Conservation (phyloP, 2,113 vertebrate species). For the Chloebia gouldiae region DNA sequence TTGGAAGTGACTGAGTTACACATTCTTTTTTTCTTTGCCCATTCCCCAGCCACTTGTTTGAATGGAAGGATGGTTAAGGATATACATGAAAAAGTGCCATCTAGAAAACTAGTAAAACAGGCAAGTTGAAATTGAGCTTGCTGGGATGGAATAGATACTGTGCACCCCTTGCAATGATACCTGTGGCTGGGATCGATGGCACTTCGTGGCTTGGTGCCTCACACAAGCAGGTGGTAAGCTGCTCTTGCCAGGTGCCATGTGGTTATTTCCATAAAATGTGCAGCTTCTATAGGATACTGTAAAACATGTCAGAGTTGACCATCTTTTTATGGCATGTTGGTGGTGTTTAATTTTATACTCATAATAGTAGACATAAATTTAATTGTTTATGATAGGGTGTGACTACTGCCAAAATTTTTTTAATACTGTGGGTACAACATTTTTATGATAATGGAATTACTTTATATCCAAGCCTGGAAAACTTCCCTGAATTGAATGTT, state of each 20-base stretch:
- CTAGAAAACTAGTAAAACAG: neutral
- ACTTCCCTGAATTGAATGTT: neutral
- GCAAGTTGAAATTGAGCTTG: neutral
- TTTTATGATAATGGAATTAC: neutral
- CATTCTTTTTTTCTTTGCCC: too few relatives aligned
- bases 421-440: neutral
- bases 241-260: neutral
- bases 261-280: fast-evolving
- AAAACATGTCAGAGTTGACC: neutral
- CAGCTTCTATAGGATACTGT: neutral
- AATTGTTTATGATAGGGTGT: neutral
- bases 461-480: neutral
- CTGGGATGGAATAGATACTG: neutral
- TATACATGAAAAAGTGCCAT: neutral
- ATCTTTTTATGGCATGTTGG: neutral
- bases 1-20: neutral
- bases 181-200: neutral
- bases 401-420: neutral
- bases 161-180: neutral
- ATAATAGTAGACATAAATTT: neutral
- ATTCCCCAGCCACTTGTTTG: neutral
- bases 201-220: neutral
- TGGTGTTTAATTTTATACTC: neutral
- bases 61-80: neutral
- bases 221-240: neutral